Conservation (phyloP, 2,888 invertebrate genomes). For the Callyntrura guangdongensis region DNA sequence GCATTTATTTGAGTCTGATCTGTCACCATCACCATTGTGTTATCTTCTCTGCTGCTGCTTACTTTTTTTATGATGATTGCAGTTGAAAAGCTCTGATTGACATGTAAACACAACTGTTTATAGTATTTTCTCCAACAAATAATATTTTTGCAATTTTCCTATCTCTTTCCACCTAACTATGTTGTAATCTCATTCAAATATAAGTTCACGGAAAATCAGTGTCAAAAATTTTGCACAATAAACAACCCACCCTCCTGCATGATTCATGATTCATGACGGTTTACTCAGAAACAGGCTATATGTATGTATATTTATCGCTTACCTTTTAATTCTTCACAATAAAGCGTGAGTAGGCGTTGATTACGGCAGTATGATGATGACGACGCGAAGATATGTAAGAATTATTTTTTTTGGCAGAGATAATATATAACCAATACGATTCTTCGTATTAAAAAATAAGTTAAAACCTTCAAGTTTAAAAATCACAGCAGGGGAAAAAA, state of each 20-base stretch:
- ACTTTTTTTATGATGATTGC: too few species aligned
- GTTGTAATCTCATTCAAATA: not conserved
- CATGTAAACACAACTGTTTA: too few species aligned
- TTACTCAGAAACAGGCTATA: too few species aligned
- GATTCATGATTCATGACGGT: too few species aligned
- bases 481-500: slow-evolving; percentile 50
- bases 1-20: not conserved
- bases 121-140: not conserved
- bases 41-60: not conserved
- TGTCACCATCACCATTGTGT: not conserved
- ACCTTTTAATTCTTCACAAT: slow-evolving; percentile 4
- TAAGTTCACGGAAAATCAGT: too few species aligned
- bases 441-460: slow-evolving; percentile 10
- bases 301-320: not conserved
- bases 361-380: not conserved
- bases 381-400: not conserved
- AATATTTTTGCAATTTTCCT: not conserved
- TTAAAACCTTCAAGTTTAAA: slow-evolving; percentile 22
- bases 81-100: too few species aligned
- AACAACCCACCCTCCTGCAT: too few species aligned
- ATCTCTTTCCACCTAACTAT: not conserved
- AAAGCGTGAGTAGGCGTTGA: slow-evolving; percentile 21
- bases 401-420: not conserved
- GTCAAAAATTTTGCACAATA: too few species aligned
- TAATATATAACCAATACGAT: too few species aligned